These are phyloP conservation scores for Coelinius sp. DNA, from an alignment of 2,888 invertebrate species.

Conservation along the genomic window DNA sequence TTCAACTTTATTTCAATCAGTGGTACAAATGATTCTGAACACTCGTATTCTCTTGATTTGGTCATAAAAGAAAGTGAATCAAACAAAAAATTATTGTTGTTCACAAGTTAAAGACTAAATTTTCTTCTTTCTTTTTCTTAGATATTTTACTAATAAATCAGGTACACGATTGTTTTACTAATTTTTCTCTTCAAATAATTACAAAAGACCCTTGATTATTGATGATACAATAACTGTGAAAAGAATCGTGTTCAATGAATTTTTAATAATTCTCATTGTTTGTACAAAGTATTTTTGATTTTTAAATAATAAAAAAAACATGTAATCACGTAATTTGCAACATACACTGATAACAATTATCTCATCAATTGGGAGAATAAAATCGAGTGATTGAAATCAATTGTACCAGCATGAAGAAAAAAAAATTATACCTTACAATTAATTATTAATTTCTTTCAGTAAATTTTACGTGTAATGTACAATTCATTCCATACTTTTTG, in stretches of 20 bases:
- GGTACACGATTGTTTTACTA: conserved; percentile 59
- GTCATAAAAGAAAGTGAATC: not conserved
- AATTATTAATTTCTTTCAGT: conserved; percentile 58
- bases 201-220: conserved; percentile 33
- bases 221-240: conserved; percentile 46
- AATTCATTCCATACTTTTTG: conserved; percentile 68
- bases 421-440: conserved; percentile 48
- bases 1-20: not conserved
- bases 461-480: conserved; percentile 56
- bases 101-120: conserved; percentile 2
- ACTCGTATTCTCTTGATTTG: conserved; percentile 15
- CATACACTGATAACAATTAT: conserved; percentile 66
- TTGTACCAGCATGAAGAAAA: conserved; percentile 62
- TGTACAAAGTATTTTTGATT: conserved; percentile 32
- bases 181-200: conserved; percentile 23
- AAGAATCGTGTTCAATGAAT: conserved; percentile 50
- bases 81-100: not conserved
- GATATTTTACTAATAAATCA: conserved; percentile 64
- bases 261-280: conserved; percentile 49
- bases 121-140: not conserved
- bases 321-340: conserved; percentile 65
- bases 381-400: conserved; percentile 60
- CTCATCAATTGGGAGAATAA: conserved; percentile 61
- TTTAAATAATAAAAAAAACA: conserved; percentile 63
- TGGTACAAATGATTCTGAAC: conserved; percentile 12